Percentiles rank a stretch among this genome's conserved stretches.
phyloP scores from a whole-genome alignment of 2,113 vertebrate genomes.

The Haliaeetus leucogaster region DNA sequence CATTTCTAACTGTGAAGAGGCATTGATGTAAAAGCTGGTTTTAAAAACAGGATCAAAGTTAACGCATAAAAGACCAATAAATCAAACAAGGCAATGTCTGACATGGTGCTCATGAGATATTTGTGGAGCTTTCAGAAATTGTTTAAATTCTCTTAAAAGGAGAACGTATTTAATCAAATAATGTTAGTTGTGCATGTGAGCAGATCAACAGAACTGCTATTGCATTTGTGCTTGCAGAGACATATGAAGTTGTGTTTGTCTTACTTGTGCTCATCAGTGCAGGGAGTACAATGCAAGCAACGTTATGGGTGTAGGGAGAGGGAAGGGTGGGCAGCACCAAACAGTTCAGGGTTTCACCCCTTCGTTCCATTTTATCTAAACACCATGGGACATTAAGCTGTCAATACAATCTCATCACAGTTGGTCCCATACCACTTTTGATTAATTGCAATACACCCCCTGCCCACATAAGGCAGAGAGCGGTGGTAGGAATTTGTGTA shows the following conservation, averaged over 20 bases:
- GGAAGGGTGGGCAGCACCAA: neutral
- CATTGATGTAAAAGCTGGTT: neutral
- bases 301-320: neutral
- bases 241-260: neutral
- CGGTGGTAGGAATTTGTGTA: neutral
- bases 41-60: neutral
- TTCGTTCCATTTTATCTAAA: neutral
- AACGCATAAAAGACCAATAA: neutral
- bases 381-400: neutral
- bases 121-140: neutral
- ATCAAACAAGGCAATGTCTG: neutral
- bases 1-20: neutral
- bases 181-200: neutral
- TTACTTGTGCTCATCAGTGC: neutral
- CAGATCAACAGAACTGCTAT: neutral
- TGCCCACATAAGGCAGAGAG: neutral
- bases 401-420: neutral
- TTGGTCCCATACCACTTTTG: neutral
- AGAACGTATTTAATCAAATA: neutral
- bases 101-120: neutral
- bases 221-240: neutral
- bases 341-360: neutral
- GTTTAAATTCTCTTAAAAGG: neutral
- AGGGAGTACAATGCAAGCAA: neutral
- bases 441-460: neutral